Evolutionary conservation across 2,888 invertebrate genomes (phyloP), one percentile per base, ranked within the genome.

Genomic region (Eucera pruinosa): DNA sequence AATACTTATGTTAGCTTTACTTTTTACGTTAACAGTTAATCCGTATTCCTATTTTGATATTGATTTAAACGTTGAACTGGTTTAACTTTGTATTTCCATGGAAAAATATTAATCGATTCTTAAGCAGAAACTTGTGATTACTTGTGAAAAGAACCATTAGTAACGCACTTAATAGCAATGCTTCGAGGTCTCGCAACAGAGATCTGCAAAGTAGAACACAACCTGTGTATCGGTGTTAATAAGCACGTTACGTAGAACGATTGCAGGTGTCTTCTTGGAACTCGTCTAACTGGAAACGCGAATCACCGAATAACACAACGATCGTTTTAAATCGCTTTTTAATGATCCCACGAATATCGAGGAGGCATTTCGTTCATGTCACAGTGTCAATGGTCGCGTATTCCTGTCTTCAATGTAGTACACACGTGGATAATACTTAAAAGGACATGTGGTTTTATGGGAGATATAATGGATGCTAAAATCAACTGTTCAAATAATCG

Each of bases 141-240:
- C 65, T 55, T 33, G 61, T 75, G 65, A 50, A 55, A 25, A 36
- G 50, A 68, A 81, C 25, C 25, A 36, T 41, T 68, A 25, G 54
- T 70, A 73, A 78, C 81, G 64, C 71, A 81, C 81, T 68, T 58
- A 66, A 64, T 39, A 81, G 41, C 72, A 73, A 54, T 66, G 84
- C 78, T 70, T 72, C 77, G 71, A 65, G 50, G 70, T 68, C 54
- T 70, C 61, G 60, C 70, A 66, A 76, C 39, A 62, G 43, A 50
- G 64, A 73, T 80, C 71, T 77, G 65, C 47, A 61, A 80, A 72
- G 58, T 73, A 67, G 66, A 66, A 71, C 71, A 52, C 71, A 52
- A 83, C 72, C 80, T 78, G 81, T 75, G 60, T 68, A 67, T 70
- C 54, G 77, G 50, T 77, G 65, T 64, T 68, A 76, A 77, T 60